Evolutionary conservation across 2,888 invertebrate genomes (phyloP).

Genomic region (Andrena minutula): DNA sequence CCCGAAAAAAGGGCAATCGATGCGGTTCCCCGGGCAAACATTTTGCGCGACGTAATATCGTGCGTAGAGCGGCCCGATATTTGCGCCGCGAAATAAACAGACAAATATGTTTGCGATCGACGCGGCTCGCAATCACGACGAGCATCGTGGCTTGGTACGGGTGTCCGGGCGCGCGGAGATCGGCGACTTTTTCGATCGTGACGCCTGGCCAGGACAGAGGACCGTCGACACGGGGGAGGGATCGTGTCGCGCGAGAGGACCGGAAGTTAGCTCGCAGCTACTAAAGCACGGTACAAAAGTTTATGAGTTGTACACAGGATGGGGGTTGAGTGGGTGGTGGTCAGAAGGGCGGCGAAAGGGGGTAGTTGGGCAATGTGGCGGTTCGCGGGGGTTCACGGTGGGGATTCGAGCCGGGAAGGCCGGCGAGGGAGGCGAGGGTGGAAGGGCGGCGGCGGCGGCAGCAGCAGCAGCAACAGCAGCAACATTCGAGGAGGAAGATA

Average conservation of each 20-base stretch:
- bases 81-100: conserved; percentile 42
- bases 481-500: conserved; percentile 80
- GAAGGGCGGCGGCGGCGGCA: conserved; percentile 57
- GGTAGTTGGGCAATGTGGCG: conserved; percentile 71
- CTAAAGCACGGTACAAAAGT: conserved; percentile 82
- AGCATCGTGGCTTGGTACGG: background rate
- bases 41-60: conserved; percentile 24
- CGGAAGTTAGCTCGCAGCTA: conserved; percentile 82
- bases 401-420: conserved; percentile 47
- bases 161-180: conserved; percentile 42
- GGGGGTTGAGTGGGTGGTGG: conserved; percentile 73
- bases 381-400: conserved; percentile 54
- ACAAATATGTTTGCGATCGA: conserved; percentile 40
- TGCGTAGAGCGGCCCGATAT: conserved; percentile 10
- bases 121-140: conserved; percentile 11
- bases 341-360: conserved; percentile 69
- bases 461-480: conserved; percentile 66
- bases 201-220: background rate
- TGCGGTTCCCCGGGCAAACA: background rate
- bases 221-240: too few species aligned
- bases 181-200: conserved; percentile 34
- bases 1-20: background rate
- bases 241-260: conserved; percentile 71
- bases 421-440: conserved; percentile 55
- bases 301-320: conserved; percentile 79